A percentile compares a stretch with the other conserved stretches of the same genome.
Conservation (phyloP, 2,113 vertebrate species). For the Regulus satrapa region DNA sequence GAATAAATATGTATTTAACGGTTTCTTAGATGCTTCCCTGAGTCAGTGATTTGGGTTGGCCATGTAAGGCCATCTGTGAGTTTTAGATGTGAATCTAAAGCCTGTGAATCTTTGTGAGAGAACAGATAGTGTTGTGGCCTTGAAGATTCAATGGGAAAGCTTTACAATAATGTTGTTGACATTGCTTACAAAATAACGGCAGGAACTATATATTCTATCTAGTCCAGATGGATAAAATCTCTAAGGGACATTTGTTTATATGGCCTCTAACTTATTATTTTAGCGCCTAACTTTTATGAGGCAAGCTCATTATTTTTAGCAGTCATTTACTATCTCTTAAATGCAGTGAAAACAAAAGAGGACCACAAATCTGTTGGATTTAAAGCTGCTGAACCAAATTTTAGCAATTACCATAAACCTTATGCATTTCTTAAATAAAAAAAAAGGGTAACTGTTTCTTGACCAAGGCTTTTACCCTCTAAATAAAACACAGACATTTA, state of each 20-base stretch:
- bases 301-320: slow-evolving; percentile 48
- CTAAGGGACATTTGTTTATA: slow-evolving; percentile 43
- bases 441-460: not conserved
- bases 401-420: not conserved
- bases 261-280: slow-evolving; percentile 38
- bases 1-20: not conserved
- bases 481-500: not conserved
- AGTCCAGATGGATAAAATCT: slow-evolving; percentile 52
- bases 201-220: not conserved
- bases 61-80: not conserved
- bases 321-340: slow-evolving; percentile 19
- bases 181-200: slow-evolving; percentile 19
- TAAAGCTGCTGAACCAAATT: not conserved
- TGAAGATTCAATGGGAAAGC: not conserved
- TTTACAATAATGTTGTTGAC: not conserved
- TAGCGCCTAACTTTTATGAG: slow-evolving; percentile 11
- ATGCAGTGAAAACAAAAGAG: slow-evolving; percentile 7
- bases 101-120: not conserved
- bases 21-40: not conserved
- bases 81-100: not conserved
- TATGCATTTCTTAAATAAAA: not conserved
- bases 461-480: not conserved
- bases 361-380: not conserved
- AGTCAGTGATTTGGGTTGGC: not conserved
- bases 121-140: not conserved